Conservation (phyloP, 2,888 invertebrate species). For the Candidula unifasciata region DNA sequence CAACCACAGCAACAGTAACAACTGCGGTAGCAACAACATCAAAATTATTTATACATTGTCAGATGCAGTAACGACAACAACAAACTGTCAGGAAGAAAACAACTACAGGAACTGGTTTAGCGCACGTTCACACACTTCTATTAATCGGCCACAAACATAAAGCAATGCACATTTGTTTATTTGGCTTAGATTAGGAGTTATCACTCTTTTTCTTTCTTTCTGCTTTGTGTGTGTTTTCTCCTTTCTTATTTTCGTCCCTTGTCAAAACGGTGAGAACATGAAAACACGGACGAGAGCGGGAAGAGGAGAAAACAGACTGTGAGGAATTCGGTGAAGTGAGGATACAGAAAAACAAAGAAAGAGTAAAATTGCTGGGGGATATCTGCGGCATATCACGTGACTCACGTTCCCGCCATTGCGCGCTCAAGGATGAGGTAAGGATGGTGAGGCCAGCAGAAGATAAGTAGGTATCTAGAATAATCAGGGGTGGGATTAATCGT, state of each 20-base stretch:
- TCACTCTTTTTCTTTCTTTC: not conserved
- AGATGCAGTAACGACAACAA: not conserved
- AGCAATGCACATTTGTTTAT: slow-evolving; percentile 13
- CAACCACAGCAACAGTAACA: no score
- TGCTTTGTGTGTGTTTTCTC: not conserved
- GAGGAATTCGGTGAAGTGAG: slow-evolving; percentile 20
- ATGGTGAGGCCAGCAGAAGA: not conserved
- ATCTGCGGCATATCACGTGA: slow-evolving; percentile 5
- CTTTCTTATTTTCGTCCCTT: not conserved
- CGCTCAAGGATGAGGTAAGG: slow-evolving; percentile 12
- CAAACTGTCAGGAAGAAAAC: not conserved
- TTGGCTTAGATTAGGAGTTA: not conserved
- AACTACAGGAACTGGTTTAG: not conserved
- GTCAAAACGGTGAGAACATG: not conserved
- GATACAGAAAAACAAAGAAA: not conserved
- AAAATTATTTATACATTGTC: not conserved
- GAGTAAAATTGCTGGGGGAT: not conserved
- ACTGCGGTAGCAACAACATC: no score
- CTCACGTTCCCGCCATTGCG: slow-evolving; percentile 34
- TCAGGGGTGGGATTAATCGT: slow-evolving; percentile 11
- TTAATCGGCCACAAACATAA: not conserved
- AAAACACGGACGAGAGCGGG: no score
- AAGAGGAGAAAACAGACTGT: not conserved
- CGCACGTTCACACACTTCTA: not conserved
- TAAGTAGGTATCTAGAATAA: slow-evolving; percentile 16